These are phyloP conservation scores for Homarus americanus DNA, from an alignment of 1,140 invertebrate species.

Conservation along the genomic window DNA sequence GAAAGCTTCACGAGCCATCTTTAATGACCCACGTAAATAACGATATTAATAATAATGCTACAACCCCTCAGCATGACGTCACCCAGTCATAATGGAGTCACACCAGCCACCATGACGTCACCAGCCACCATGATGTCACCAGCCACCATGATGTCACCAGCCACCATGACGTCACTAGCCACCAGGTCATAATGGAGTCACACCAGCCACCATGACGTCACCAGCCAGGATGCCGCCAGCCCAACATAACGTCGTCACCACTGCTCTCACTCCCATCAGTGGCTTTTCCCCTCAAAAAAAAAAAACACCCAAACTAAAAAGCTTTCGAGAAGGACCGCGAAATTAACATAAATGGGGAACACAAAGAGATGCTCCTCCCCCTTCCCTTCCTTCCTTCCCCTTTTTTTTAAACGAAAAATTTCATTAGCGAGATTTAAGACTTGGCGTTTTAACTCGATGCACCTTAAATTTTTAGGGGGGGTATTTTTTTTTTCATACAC, in stretches of 20 bases:
- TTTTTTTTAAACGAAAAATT: background rate
- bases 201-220: background rate
- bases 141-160: background rate
- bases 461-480: background rate
- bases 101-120: no score
- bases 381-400: background rate
- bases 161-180: no score
- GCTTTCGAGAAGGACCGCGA: background rate
- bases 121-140: no score
- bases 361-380: background rate
- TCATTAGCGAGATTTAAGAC: conserved; percentile 5
- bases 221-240: background rate
- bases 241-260: background rate
- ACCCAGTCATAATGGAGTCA: no score
- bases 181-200: no score
- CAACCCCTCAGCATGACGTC: no score
- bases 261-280: background rate
- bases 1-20: no score
- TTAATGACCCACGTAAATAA: no score
- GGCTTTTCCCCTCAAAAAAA: no score
- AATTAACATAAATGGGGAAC: background rate
- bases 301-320: background rate
- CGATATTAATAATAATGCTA: no score
- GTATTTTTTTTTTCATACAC: background rate
- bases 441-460: conserved; percentile 4